These are phyloP conservation scores for Myathropa florea DNA, from an alignment of 2,888 invertebrate genomes.

Conservation along the genomic window DNA sequence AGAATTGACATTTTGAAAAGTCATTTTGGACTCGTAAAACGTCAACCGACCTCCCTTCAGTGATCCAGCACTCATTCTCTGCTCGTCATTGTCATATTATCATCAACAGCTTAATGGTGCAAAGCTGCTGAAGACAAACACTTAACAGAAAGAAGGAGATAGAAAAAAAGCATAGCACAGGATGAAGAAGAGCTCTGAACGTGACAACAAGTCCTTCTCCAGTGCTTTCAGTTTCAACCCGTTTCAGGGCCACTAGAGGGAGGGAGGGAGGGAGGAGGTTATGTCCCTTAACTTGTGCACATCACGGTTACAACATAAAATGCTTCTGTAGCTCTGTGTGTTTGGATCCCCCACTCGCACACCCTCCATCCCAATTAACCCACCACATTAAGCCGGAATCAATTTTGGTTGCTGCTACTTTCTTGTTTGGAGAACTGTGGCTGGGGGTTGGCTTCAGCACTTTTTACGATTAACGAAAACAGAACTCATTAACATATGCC, in stretches of 20 bases:
- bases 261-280: not conserved
- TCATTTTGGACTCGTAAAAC: conserved; percentile 57
- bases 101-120: conserved; percentile 67
- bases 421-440: not conserved
- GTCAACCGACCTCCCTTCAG: not conserved
- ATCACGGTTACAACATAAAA: conserved; percentile 52
- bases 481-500: conserved; percentile 66
- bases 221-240: conserved; percentile 26
- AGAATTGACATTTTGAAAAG: conserved; percentile 66
- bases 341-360: not conserved
- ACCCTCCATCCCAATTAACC: conserved; percentile 46
- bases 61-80: conserved; percentile 2
- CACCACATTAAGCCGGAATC: conserved; percentile 63
- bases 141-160: conserved; percentile 34
- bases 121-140: conserved; percentile 61
- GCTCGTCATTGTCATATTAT: conserved; percentile 67
- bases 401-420: conserved; percentile 43
- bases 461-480: conserved; percentile 59
- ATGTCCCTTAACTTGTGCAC: conserved; percentile 43
- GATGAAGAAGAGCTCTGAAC: conserved; percentile 2
- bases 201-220: conserved; percentile 44
- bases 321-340: not conserved
- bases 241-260: not conserved
- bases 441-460: conserved; percentile 14
- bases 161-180: not conserved